Evolutionary conservation across 1,140 invertebrate species (phyloP).

Genomic region (Saccostrea echinata): DNA sequence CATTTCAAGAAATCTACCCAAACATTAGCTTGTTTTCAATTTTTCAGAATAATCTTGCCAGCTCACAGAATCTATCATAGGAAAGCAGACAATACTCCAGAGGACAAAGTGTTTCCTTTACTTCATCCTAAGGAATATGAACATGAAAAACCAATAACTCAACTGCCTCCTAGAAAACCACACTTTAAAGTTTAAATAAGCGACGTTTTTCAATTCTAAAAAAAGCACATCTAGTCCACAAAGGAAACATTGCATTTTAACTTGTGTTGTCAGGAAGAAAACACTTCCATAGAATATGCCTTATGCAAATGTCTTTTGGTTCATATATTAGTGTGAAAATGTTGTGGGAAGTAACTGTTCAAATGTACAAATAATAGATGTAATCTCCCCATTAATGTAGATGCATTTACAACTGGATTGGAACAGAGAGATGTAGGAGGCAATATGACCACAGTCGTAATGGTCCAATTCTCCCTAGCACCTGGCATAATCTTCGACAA

Average conservation of each 20-base stretch:
- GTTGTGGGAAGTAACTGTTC: background rate
- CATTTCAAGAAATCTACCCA: slow-evolving; percentile 7
- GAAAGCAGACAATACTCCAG: slow-evolving; percentile 61
- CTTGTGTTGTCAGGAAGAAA: slow-evolving; percentile 3
- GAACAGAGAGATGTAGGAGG: slow-evolving; percentile 63
- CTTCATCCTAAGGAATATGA: slow-evolving; percentile 68
- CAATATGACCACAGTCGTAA: slow-evolving; percentile 73
- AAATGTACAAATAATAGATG: slow-evolving; percentile 7
- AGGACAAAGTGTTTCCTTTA: slow-evolving; percentile 70
- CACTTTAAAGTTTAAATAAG: slow-evolving; percentile 73
- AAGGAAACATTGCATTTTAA: background rate
- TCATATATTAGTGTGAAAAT: background rate
- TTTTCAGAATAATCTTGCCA: slow-evolving; percentile 33
- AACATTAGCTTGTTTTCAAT: slow-evolving; percentile 31
- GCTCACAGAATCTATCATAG: slow-evolving; percentile 63
- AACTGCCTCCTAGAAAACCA: slow-evolving; percentile 74
- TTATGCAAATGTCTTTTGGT: background rate
- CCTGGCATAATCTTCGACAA: slow-evolving; percentile 51
- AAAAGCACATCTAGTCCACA: background rate
- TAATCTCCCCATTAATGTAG: slow-evolving; percentile 52
- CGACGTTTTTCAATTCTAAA: background rate
- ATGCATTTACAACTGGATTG: slow-evolving; percentile 66
- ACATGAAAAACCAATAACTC: slow-evolving; percentile 58
- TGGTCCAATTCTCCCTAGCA: slow-evolving; percentile 67
- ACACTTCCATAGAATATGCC: background rate